Percentiles rank a stretch among this genome's conserved stretches.
Conservation (phyloP, 2,113 vertebrate genomes). For the Lycocorax pyrrhopterus region DNA sequence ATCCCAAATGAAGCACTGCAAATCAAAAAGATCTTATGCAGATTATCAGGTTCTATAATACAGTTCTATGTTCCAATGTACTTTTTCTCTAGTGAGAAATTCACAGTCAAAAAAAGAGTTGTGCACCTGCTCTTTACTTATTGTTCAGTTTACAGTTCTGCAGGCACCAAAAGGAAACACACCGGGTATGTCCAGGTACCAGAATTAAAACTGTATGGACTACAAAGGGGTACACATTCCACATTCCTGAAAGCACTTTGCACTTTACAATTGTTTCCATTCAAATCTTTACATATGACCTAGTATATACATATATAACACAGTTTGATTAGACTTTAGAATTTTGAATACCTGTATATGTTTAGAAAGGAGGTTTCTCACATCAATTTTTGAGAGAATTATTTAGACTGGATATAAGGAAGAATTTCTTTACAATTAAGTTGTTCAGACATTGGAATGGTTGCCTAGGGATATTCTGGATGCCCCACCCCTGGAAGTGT, state of each 20-base stretch:
- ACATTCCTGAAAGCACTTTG: neutral
- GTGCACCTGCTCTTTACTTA: neutral
- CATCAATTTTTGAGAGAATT: neutral
- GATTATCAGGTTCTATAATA: neutral
- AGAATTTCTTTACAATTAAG: neutral
- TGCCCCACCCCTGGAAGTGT: neutral
- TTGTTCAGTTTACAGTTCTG: neutral
- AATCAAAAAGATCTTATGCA: neutral
- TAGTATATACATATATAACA: too few relatives aligned
- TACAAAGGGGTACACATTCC: neutral
- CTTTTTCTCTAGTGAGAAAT: neutral
- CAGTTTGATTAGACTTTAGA: neutral
- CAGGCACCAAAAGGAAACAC: neutral
- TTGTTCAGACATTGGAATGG: neutral
- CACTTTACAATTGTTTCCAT: neutral
- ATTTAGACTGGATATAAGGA: neutral
- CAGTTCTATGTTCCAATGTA: neutral
- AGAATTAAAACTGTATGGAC: neutral
- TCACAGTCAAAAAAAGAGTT: neutral
- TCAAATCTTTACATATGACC: neutral
- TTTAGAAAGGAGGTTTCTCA: neutral
- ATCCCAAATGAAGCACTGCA: neutral
- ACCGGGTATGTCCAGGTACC: neutral
- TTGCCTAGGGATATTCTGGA: neutral
- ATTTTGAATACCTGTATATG: neutral